These are phyloP conservation scores for Archips xylosteana DNA, from an alignment of 2,888 invertebrate genomes.

Conservation along the genomic window DNA sequence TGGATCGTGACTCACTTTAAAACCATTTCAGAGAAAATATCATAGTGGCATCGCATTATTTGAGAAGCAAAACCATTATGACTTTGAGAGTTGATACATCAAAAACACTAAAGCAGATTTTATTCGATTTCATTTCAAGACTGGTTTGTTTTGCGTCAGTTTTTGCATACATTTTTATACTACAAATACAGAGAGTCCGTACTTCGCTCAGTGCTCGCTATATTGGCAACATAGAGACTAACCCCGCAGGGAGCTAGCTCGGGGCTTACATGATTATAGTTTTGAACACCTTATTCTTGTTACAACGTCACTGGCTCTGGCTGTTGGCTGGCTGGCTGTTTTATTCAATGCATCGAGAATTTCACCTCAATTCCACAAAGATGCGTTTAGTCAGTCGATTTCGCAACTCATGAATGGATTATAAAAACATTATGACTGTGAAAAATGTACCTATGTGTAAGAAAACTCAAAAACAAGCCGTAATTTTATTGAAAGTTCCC, in stretches of 20 bases:
- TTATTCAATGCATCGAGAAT: conserved; percentile 6
- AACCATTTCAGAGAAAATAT: too few species aligned
- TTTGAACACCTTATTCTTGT: conserved; percentile 23
- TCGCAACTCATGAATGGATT: conserved; percentile 4
- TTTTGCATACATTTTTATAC: conserved; percentile 3
- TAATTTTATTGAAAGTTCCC: too few species aligned
- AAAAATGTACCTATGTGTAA: too few species aligned
- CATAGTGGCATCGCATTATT: too few species aligned
- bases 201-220: not conserved
- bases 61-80: too few species aligned
- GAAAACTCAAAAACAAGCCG: too few species aligned
- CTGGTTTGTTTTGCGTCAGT: not conserved
- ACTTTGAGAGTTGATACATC: too few species aligned
- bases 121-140: not conserved
- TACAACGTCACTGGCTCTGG: not conserved
- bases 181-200: not conserved
- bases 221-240: conserved; percentile 17
- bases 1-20: too few species aligned
- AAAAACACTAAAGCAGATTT: too few species aligned
- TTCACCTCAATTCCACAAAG: not conserved
- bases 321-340: not conserved
- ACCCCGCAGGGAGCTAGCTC: conserved; percentile 11
- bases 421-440: too few species aligned
- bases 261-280: conserved; percentile 12
- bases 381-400: not conserved